phyloP scores from a whole-genome alignment of 2,797 vertebrate species.

The Bradypodion pumilum region DNA sequence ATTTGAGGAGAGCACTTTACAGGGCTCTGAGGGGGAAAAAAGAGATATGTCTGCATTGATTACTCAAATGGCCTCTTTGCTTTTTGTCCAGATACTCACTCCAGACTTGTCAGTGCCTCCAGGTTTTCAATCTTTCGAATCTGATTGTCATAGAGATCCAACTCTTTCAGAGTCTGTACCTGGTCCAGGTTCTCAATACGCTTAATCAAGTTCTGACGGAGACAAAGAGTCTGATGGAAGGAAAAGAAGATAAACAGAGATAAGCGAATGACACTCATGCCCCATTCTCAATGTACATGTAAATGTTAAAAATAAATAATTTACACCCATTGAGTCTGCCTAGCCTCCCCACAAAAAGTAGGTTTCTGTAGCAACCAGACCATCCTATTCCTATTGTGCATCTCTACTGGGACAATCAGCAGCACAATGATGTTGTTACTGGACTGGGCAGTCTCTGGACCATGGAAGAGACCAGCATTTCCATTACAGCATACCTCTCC shows the following conservation, averaged over 20 bases:
- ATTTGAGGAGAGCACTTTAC: neutral
- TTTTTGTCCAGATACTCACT: constrained; percentile 82
- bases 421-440: neutral
- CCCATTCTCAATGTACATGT: too few species aligned
- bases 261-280: neutral
- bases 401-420: neutral
- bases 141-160: constrained; percentile 99
- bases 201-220: constrained; percentile 96
- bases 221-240: constrained; percentile 87
- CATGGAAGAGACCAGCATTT: neutral
- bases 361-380: neutral
- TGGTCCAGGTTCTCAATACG: constrained; percentile 93
- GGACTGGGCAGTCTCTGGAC: neutral
- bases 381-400: neutral
- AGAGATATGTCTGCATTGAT: neutral
- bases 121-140: constrained; percentile 94
- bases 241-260: constrained; percentile 27
- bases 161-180: constrained; percentile 84
- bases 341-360: neutral
- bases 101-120: constrained; percentile 86
- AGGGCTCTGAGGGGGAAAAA: neutral
- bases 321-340: neutral
- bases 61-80: neutral
- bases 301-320: neutral
- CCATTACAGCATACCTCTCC: neutral